A percentile compares a stretch with the other conserved stretches of the same genome.
Conservation (phyloP, 2,113 vertebrate genomes). For the Platichthys stellatus region DNA sequence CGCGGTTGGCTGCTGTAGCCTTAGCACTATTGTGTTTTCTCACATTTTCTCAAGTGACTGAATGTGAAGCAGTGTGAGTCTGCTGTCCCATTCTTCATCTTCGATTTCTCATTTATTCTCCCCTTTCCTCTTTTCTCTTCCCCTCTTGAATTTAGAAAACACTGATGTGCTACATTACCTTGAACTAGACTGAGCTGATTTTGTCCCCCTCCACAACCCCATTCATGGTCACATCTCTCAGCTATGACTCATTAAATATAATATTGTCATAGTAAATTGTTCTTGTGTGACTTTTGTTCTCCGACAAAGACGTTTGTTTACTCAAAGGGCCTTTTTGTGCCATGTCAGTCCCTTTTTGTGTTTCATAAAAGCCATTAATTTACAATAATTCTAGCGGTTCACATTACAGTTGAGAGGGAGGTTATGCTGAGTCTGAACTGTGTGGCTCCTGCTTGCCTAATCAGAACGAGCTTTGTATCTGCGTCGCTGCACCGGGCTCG, state of each 20-base stretch:
- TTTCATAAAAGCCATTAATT: slow-evolving; percentile 30
- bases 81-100: slow-evolving; percentile 30
- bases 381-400: slow-evolving; percentile 36
- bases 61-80: slow-evolving; percentile 38
- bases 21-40: slow-evolving; percentile 55
- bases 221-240: slow-evolving; percentile 12
- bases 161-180: slow-evolving; percentile 34
- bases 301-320: slow-evolving; percentile 10
- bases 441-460: slow-evolving; percentile 45
- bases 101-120: not conserved
- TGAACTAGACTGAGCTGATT: slow-evolving; percentile 20
- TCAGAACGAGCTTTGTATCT: slow-evolving; percentile 58
- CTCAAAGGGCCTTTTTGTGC: not conserved
- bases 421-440: slow-evolving; percentile 51
- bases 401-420: slow-evolving; percentile 49
- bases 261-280: not conserved
- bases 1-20: slow-evolving; percentile 52
- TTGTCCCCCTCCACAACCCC: not conserved
- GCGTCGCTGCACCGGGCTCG: slow-evolving; percentile 49
- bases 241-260: slow-evolving; percentile 20
- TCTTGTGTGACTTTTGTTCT: no score
- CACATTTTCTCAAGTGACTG: slow-evolving; percentile 59
- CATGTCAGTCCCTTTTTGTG: not conserved
- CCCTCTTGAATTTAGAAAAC: slow-evolving; percentile 36
- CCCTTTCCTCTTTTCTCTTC: not conserved